Evolutionary conservation across 2,113 vertebrate genomes (phyloP), one percentile per base, ranked within the genome.

Genomic region (Pandion haliaetus): DNA sequence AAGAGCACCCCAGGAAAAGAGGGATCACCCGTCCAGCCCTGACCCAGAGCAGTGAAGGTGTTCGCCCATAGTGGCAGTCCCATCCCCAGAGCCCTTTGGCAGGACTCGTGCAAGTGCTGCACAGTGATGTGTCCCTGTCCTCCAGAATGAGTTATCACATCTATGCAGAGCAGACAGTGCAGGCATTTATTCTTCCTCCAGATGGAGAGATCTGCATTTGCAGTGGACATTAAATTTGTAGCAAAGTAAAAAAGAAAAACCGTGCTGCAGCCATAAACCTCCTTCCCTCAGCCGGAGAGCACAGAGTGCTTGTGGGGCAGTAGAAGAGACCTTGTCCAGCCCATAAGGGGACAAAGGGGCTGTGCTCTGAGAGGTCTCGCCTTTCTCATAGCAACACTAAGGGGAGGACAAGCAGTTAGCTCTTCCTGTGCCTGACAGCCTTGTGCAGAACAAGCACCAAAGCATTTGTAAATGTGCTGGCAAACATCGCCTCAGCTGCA

Each of bases 161-260:
- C 78, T 36, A 14, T 29, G 82, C 81, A 71, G 45, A 82, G 70
- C 57, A 93, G 86, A 45, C 54, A 69, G 58, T 28, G 69, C 82
- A 70, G 77, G 93, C 9, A 1, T 36, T 72, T 42, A 47, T 16
- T 61, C 74, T 66, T 59, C 42, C 65, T 84, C 65, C 83, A 78
- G 52, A 55, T 54, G 72, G 77, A 81, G 83, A 86, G 88, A 92
- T 84, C 72, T 94, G 86, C 87, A 72, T 89, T 89, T 76, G 70
- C 95, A 80, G 84, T 57, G 90, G 65, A 61, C 78, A 83, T 76
- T 61, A 93, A 93, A 86, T 57, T 44, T 8, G 2, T 36, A 57
- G 78, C 61, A 36, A 91, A 24, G 54, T 32, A 85, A 86, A 91
- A 70, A 78, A 57, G n/a, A 52, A 69, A 72, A 36, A 6, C 4